Base-by-base conservation (phyloP, 2,113 vertebrate species). In the Todiramphus saurophagus region DNA sequence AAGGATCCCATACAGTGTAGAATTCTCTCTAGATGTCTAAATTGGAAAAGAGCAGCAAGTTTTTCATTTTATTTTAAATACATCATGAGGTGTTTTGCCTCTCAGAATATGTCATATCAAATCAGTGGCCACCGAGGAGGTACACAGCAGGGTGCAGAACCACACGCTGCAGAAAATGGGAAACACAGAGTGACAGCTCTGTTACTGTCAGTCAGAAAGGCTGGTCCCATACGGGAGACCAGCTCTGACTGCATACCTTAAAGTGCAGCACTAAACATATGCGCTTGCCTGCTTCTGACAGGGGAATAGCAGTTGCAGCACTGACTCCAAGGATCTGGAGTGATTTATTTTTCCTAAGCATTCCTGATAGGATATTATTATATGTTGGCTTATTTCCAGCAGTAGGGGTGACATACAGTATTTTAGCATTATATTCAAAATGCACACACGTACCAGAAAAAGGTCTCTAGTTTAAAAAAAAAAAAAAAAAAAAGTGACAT, bases 341-440 rank as follows among this genome's bases (percentile, higher is more conserved):
- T 93, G 96, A 95, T 95, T 95, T 96, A 87, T 95, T 96, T 92
- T 96, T 96, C 93, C 91, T 84, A 90, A 94, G 94, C 92, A 92
- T 92, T 94, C 94, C 96, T 95, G 95, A 92, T 97, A 92, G 94
- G 86, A 93, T 94, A 94, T 95, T 94, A 96, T 94, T 95, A 95
- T 80, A 80, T 16, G 50, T 67, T 95, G 94, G 94, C 94, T 89
- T 93, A 89, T 95, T 95, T 96, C 92, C 94, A 96, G 84, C 70
- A 87, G 41, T 33, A 4, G 4, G 80, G 93, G 83, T 94, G 96
- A 91, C 96, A 95, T 96, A 86, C 81, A 94, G 89, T 91, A 93
- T 94, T 94, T 94, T 37, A 94, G 70, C 70, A 87, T 95, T 95
- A 96, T 95, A 96, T 94, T 96, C 94, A 94, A 94, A 97, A 94